Conservation (phyloP, 2,113 vertebrate genomes). For the Agelaius phoeniceus region DNA sequence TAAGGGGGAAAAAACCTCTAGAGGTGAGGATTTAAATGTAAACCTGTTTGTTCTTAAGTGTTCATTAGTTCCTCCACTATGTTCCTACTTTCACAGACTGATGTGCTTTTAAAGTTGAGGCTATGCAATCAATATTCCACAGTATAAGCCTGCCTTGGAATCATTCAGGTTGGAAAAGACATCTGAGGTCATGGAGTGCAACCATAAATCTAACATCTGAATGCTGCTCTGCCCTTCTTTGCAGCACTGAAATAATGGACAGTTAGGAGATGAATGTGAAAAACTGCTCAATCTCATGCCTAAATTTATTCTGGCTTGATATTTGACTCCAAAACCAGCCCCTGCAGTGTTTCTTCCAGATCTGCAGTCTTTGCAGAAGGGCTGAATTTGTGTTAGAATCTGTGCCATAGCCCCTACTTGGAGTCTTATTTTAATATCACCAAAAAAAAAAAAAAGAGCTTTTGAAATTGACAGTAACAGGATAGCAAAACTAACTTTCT, state of each 20-base stretch:
- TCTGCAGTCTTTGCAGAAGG: not conserved
- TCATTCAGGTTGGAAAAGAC: not conserved
- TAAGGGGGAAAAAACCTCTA: rapidly evolving
- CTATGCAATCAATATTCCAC: not conserved
- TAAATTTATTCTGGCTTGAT: not conserved
- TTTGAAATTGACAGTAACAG: not conserved
- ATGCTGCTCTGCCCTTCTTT: not conserved
- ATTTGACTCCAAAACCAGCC: not conserved
- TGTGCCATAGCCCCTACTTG: not conserved
- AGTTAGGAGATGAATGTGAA: not conserved
- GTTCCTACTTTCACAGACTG: not conserved
- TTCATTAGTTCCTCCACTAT: not conserved
- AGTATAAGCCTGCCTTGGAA: not conserved
- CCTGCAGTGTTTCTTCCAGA: not conserved
- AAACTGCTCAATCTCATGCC: not conserved
- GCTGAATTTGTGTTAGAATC: not conserved
- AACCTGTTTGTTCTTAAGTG: not conserved
- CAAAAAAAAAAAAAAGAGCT: not conserved
- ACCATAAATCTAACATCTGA: not conserved
- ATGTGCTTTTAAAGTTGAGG: not conserved
- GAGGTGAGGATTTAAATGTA: not conserved
- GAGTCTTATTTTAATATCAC: not conserved
- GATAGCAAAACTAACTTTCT: not conserved
- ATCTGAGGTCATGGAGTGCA: not conserved
- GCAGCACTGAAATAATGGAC: not conserved